A percentile compares a stretch with the other conserved stretches of the same genome.
Evolutionary conservation across 2,113 vertebrate genomes (phyloP).

Genomic region (Gallinago media): DNA sequence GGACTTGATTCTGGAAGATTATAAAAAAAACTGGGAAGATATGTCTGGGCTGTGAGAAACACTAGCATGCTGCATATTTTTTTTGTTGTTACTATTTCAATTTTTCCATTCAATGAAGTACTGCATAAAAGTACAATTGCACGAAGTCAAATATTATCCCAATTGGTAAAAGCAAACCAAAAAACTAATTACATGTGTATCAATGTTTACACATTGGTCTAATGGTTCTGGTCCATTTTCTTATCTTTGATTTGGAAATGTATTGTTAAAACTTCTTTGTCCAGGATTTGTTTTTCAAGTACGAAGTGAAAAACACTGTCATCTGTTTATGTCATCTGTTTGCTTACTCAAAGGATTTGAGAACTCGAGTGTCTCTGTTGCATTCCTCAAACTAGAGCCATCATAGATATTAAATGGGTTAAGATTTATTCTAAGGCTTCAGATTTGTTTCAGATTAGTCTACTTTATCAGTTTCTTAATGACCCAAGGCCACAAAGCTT

Average conservation of each 20-base stretch:
- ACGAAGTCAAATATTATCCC: not conserved
- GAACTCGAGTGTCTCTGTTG: not conserved
- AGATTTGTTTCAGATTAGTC: not conserved
- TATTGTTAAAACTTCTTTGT: not conserved
- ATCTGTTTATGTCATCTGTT: not conserved
- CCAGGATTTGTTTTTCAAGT: not conserved
- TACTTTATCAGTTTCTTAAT: not conserved
- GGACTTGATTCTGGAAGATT: not conserved
- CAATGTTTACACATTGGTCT: not conserved
- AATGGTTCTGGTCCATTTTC: not conserved
- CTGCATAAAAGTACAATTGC: not conserved
- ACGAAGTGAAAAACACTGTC: not conserved
- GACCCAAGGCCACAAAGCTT: not conserved
- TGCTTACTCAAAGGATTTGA: not conserved
- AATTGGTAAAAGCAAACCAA: not conserved
- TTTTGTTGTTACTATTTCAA: not conserved
- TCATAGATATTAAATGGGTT: not conserved
- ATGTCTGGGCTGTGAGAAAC: not conserved
- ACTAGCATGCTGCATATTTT: not conserved
- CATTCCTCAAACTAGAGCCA: not conserved
- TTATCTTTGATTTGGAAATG: not conserved
- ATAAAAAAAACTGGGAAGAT: not conserved
- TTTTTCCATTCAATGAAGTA: accelerated
- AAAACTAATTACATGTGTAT: accelerated
- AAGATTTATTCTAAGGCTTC: not conserved